Evolutionary conservation across 2,888 invertebrate species (phyloP), one percentile per base, ranked within the genome.

Genomic region (Catocala fraxini): DNA sequence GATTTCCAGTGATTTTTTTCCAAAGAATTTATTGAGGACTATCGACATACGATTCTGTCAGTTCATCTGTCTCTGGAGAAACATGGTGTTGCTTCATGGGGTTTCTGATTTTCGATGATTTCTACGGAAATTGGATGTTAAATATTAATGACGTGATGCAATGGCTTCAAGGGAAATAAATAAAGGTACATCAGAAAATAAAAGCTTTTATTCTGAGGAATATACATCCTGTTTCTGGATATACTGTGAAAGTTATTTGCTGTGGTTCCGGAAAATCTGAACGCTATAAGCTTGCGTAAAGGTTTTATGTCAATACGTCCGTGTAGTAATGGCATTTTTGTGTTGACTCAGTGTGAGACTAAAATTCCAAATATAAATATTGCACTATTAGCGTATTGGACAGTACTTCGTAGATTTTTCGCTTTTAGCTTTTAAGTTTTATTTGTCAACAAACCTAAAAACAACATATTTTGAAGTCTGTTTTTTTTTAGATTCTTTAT

Each of bases 191-290:
- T 46, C 15, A 15, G 15, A 6, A 34, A 39, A 51, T 39, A 49
- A 39, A 60, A 45, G 33, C 41, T 33, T 59, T 54, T 25, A 25
- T 25, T 1, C 25, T 47, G 12, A 13, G 34, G 25, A 47, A 25
- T 25, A 43, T 3, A 43, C 35, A 13, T 11, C 35, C 35, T 9
- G 9, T 33, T 47, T 6, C 34, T 33, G 33, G 12, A 41, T 10
- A 7, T 39, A 4, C 10, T 35, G 6, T 25, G 39, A 45, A 42
- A 60, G 51, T 51, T 51, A 55, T 60, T 51, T 25, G 51, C 11
- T 35, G 46, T 45, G 33, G 13, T 60, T 51, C 54, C 54, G 59
- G 59, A 35, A 43, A 60, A 55, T 59, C 43, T 60, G 49, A 49
- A 25, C 49, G 55, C 35, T 51, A 4, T 15, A 42, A 33, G 10